Evolutionary conservation across 2,888 invertebrate genomes (phyloP).

Genomic region (Sepiola atlantica): DNA sequence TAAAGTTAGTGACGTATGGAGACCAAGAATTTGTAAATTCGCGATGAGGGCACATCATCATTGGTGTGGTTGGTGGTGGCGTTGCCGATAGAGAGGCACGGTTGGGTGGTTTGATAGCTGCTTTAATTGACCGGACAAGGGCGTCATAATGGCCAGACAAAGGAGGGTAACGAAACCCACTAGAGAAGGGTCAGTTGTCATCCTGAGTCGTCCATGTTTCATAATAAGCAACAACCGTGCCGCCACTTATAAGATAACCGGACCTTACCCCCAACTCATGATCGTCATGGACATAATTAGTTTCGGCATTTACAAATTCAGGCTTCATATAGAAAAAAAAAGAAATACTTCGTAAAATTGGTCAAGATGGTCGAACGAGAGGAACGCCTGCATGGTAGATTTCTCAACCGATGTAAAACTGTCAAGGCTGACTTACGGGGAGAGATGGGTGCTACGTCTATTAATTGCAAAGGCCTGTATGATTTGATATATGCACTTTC

Average conservation of each 20-base stretch:
- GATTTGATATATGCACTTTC: neutral
- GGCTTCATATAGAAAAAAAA: neutral
- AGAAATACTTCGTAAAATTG: neutral
- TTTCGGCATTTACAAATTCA: neutral
- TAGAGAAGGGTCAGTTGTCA: neutral
- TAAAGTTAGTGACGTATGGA: conserved; percentile 32
- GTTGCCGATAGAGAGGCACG: neutral
- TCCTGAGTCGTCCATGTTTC: neutral
- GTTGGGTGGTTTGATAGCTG: neutral
- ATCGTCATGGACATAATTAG: conserved; percentile 1
- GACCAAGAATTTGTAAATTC: conserved; percentile 32
- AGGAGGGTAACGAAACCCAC: neutral
- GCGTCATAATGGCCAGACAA: neutral
- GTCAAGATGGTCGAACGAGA: neutral
- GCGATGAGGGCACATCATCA: neutral
- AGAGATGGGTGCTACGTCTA: neutral
- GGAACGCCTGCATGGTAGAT: neutral
- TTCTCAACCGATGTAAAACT: neutral
- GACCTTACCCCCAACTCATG: neutral
- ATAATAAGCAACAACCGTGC: neutral
- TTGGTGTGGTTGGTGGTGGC: no score
- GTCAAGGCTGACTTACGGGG: neutral
- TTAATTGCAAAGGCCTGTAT: neutral
- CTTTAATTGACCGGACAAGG: neutral
- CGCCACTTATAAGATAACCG: neutral